A percentile compares a stretch with the other conserved stretches of the same genome.
Conservation (phyloP, 2,797 vertebrate genomes). For the Loris lydekkerianus region DNA sequence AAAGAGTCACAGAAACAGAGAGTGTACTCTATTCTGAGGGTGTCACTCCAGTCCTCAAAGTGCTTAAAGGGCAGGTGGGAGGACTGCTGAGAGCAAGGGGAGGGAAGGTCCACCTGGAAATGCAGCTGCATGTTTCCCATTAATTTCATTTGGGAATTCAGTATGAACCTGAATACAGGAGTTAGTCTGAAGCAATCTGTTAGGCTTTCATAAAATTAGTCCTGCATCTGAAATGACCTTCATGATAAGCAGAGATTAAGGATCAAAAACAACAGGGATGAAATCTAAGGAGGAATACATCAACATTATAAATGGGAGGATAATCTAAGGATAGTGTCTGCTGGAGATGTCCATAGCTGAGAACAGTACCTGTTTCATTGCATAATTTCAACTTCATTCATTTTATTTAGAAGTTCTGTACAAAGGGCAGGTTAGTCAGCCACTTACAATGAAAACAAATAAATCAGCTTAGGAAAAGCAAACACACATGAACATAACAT, state of each 20-base stretch:
- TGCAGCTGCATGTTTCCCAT: constrained; percentile 56
- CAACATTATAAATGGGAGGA: not conserved
- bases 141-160: constrained; percentile 1
- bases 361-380: not conserved
- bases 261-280: not conserved
- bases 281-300: constrained; percentile 33
- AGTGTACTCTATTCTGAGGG: not conserved
- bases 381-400: constrained; percentile 37
- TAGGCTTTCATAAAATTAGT: constrained; percentile 51
- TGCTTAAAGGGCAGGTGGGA: not conserved
- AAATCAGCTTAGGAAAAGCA: not conserved
- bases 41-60: not conserved
- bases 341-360: not conserved
- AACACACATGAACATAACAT: not conserved
- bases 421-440: not conserved
- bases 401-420: constrained; percentile 13
- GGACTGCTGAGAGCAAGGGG: not conserved
- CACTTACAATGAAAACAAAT: constrained; percentile 4
- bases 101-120: not conserved
- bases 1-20: not conserved
- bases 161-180: constrained; percentile 41
- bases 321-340: not conserved
- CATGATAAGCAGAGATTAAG: constrained; percentile 66
- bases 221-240: constrained; percentile 58
- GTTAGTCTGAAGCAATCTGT: constrained; percentile 56